A percentile compares a stretch with the other conserved stretches of the same genome.
Evolutionary conservation across 1,140 invertebrate genomes (phyloP).

Genomic region (Cyclina sinensis): DNA sequence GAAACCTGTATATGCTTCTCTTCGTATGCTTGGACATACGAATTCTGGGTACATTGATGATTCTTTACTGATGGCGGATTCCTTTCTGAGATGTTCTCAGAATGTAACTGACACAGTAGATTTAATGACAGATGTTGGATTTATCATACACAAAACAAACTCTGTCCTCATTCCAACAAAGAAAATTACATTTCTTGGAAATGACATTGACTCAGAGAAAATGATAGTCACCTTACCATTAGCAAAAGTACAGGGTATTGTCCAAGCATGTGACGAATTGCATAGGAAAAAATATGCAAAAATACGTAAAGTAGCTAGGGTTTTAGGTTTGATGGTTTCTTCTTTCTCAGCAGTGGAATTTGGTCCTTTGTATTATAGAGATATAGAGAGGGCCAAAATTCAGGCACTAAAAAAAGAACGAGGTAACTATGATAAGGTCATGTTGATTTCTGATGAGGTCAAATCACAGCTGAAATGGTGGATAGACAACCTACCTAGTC

Average conservation of each 20-base stretch:
- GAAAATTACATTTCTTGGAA: slow-evolving; percentile 58
- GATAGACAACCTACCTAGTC: neutral
- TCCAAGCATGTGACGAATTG: slow-evolving; percentile 13
- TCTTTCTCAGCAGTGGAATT: slow-evolving; percentile 21
- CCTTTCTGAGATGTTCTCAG: slow-evolving; percentile 22
- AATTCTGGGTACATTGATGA: slow-evolving; percentile 66
- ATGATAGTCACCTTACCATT: slow-evolving; percentile 55
- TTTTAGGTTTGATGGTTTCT: slow-evolving; percentile 20
- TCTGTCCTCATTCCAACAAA: slow-evolving; percentile 60
- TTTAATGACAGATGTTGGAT: slow-evolving; percentile 43
- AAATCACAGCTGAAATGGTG: slow-evolving; percentile 38
- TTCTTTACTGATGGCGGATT: slow-evolving; percentile 24
- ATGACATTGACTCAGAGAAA: slow-evolving; percentile 56
- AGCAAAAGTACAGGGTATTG: slow-evolving; percentile 41
- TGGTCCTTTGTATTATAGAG: slow-evolving; percentile 33
- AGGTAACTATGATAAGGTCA: neutral
- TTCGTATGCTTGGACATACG: slow-evolving; percentile 47
- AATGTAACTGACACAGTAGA: slow-evolving; percentile 47
- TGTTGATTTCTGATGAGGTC: neutral
- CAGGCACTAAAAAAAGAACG: neutral
- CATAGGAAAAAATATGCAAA: too few relatives aligned
- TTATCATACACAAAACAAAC: slow-evolving; percentile 62
- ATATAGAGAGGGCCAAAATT: slow-evolving; percentile 32
- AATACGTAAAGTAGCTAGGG: slow-evolving; percentile 14
- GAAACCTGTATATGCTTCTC: too few relatives aligned